Evolutionary conservation across 2,888 invertebrate genomes (phyloP).

Genomic region (Drosophila rubida): DNA sequence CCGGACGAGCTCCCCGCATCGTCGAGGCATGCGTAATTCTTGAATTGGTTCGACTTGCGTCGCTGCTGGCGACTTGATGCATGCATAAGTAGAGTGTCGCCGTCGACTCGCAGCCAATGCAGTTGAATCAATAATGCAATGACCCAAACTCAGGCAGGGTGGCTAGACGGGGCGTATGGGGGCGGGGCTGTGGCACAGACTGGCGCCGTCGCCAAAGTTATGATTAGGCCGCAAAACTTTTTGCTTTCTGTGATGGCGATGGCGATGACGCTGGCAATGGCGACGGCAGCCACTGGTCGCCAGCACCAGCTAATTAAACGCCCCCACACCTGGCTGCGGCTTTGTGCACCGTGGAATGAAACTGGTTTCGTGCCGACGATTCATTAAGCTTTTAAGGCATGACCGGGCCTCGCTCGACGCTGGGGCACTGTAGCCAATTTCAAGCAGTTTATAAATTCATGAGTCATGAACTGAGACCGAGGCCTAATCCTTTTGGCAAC

Average conservation of each 20-base stretch:
- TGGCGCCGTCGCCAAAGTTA: constrained; percentile 63
- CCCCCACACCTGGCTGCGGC: constrained; percentile 48
- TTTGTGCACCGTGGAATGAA: constrained; percentile 22
- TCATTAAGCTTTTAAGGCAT: constrained; percentile 60
- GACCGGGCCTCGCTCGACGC: constrained; percentile 10
- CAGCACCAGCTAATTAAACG: constrained; percentile 48
- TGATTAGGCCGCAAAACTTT: constrained; percentile 45
- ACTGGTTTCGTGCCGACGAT: constrained; percentile 70
- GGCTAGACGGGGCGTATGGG: constrained; percentile 6
- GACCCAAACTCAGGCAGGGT: constrained; percentile 43
- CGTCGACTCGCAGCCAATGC: constrained; percentile 42
- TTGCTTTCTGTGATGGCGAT: constrained; percentile 20
- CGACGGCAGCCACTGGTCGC: constrained; percentile 3
- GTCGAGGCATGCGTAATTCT: constrained; percentile 62
- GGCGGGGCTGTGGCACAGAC: constrained; percentile 31
- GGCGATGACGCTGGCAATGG: not conserved
- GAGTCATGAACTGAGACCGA: constrained; percentile 52
- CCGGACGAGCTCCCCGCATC: constrained; percentile 51
- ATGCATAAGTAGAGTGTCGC: constrained; percentile 57
- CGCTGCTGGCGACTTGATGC: constrained; percentile 9
- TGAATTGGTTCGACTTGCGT: constrained; percentile 42
- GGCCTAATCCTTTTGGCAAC: not conserved
- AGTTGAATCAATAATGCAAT: constrained; percentile 81
- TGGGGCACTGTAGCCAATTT: constrained; percentile 11
- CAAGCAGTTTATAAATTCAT: constrained; percentile 49